Evolutionary conservation across 1,140 invertebrate species (phyloP).

Genomic region (Pygmarrhopalites habei): DNA sequence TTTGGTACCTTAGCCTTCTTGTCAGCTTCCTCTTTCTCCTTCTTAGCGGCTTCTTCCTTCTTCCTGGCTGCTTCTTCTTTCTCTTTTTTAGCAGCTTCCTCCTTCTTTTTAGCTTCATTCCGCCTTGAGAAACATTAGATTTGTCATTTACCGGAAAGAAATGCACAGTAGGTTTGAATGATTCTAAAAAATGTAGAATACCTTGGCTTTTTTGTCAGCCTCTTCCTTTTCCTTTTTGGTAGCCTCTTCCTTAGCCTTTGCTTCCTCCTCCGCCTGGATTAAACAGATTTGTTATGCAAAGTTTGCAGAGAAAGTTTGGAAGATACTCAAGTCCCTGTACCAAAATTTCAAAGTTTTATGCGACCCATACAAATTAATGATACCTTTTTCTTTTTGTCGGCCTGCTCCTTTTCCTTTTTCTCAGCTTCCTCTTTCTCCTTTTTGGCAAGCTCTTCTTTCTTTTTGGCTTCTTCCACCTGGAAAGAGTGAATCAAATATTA

Average conservation of each 20-base stretch:
- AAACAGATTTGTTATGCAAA: too few relatives aligned
- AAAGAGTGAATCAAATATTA: neutral
- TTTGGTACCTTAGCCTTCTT: neutral
- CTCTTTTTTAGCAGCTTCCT: conserved; percentile 3
- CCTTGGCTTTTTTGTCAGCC: neutral
- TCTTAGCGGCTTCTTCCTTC: conserved; percentile 14
- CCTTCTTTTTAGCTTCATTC: conserved; percentile 8
- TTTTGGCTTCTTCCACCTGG: too few relatives aligned
- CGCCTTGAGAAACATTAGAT: conserved; percentile 7
- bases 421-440: too few relatives aligned
- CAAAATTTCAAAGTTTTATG: neutral
- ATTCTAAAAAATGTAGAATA: neutral
- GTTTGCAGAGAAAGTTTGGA: too few relatives aligned
- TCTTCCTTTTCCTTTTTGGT: neutral
- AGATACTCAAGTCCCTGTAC: neutral
- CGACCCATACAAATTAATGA: neutral
- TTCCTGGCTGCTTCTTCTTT: conserved; percentile 20
- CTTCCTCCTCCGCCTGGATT: too few relatives aligned
- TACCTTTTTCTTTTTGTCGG: neutral
- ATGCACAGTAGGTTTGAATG: neutral
- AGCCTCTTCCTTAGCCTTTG: neutral
- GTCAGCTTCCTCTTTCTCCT: neutral
- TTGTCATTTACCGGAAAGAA: neutral
- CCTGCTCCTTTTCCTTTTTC: conserved; percentile 9
- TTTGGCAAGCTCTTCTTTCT: too few relatives aligned